Evolutionary conservation across 1,140 invertebrate genomes (phyloP).

Genomic region (Nephila pilipes): DNA sequence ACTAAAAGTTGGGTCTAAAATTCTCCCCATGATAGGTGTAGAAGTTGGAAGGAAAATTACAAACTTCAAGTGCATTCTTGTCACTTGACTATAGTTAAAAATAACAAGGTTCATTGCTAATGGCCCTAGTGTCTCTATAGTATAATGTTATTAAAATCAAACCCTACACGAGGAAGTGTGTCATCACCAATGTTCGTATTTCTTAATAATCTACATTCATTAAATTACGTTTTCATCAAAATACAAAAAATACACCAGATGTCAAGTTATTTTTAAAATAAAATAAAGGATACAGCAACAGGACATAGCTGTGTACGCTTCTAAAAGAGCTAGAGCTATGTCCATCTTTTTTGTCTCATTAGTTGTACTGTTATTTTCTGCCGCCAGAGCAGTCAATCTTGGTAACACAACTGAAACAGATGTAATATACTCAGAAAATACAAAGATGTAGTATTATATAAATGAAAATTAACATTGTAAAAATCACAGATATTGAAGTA

Average conservation of each 20-base stretch:
- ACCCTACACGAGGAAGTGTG: too few species aligned
- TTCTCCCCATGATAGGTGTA: too few species aligned
- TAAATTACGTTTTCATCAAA: background rate
- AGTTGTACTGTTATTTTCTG: constrained; percentile 83
- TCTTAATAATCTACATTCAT: background rate
- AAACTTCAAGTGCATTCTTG: too few species aligned
- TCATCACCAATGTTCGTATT: too few species aligned
- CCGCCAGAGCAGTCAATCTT: constrained; percentile 84
- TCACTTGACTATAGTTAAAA: too few species aligned
- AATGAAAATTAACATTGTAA: background rate
- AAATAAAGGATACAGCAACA: constrained; percentile 84
- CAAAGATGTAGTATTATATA: background rate
- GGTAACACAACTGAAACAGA: constrained; percentile 84
- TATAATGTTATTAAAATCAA: too few species aligned
- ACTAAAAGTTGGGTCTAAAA: too few species aligned
- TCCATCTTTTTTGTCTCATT: constrained; percentile 84
- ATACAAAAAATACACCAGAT: background rate
- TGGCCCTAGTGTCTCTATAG: too few species aligned
- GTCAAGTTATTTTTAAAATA: too few species aligned
- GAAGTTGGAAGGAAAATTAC: too few species aligned
- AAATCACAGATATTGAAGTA: background rate
- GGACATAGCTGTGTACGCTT: constrained; percentile 86
- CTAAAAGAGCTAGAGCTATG: constrained; percentile 85
- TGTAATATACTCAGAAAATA: background rate
- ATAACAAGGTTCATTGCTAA: too few species aligned